Conservation (phyloP, 1,140 invertebrate genomes). For the Atopsyche davidsoni region DNA sequence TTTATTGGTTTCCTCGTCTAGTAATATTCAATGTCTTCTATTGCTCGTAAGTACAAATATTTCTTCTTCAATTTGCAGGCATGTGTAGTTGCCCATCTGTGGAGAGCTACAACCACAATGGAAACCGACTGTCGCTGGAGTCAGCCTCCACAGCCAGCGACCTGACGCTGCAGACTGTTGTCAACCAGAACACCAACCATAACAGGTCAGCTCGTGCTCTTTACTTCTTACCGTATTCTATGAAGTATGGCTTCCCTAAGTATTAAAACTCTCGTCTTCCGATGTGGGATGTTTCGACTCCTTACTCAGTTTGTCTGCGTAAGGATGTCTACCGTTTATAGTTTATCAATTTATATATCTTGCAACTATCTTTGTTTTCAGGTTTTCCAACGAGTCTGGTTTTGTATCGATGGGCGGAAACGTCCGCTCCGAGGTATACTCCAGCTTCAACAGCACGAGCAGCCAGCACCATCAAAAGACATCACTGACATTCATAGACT, state of each 20-base stretch:
- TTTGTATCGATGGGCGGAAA: constrained; percentile 63
- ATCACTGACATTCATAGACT: constrained; percentile 24
- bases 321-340: neutral
- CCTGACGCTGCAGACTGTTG: constrained; percentile 2
- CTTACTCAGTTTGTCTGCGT: too few relatives aligned
- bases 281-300: too few relatives aligned
- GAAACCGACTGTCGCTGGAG: constrained; percentile 26
- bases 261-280: too few relatives aligned
- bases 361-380: constrained; percentile 22
- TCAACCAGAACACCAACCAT: constrained; percentile 33
- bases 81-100: constrained; percentile 17
- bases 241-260: too few relatives aligned
- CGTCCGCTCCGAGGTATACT: constrained; percentile 34
- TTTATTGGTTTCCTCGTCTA: neutral
- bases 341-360: neutral
- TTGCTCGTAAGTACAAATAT: neutral
- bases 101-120: constrained; percentile 16
- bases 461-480: constrained; percentile 17
- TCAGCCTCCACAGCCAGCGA: constrained; percentile 23
- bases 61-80: constrained; percentile 7
- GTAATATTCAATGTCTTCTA: neutral
- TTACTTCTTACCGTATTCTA: too few relatives aligned
- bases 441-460: constrained; percentile 24
- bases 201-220: constrained; percentile 39
- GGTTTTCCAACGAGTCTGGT: constrained; percentile 57